Base-by-base conservation (phyloP, 2,797 vertebrate genomes). In the Tamandua tetradactyla region DNA sequence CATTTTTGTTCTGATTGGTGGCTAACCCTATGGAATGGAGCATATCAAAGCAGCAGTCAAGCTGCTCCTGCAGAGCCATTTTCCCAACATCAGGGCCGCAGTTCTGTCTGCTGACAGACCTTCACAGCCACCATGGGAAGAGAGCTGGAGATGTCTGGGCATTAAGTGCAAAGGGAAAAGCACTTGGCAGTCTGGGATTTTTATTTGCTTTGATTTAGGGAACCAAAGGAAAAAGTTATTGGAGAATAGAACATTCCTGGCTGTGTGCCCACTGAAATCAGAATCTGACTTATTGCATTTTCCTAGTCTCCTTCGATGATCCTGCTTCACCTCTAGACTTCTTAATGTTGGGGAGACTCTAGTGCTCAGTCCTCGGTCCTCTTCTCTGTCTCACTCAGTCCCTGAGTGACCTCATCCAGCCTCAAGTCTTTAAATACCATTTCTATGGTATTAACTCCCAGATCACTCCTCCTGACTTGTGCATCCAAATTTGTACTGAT, bases 1-100 rank as follows among this genome's bases (percentile, higher is more conserved):
- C n/a, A n/a, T 40, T 72, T 91, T 71, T 87, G 47, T 83, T 80
- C 87, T 80, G 75, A 55, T 40, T 93, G 87, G 75, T 15, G 9
- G 47, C 59, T 84, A 30, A 89, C 57, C 49, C 35, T 86, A 40
- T 87, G 47, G 71, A 44, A 23, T 49, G n/a, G 57, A 30, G 25
- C 0, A 0, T 44, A 87, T 62, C 37, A 82, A 57, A 94, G 62
- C 84, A 66, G 62, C 47, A 86, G 35, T 61, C 30, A 44, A 22
- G 22, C 59, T 91, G 87, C 44, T 49, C 57, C 25, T n/a, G 5
- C n/a, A 49, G 64, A 93, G 44, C 72, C 69, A 44, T 84, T 75
- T 76, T 81, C 52, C 42, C 89, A 91, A 55, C 20, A n/a, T 68
- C 52, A 93, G 8, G 49, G 40, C 59, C 91, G 3, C 52, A 25